Base-by-base conservation (phyloP, 2,113 vertebrate genomes). In the Narcine bancroftii region DNA sequence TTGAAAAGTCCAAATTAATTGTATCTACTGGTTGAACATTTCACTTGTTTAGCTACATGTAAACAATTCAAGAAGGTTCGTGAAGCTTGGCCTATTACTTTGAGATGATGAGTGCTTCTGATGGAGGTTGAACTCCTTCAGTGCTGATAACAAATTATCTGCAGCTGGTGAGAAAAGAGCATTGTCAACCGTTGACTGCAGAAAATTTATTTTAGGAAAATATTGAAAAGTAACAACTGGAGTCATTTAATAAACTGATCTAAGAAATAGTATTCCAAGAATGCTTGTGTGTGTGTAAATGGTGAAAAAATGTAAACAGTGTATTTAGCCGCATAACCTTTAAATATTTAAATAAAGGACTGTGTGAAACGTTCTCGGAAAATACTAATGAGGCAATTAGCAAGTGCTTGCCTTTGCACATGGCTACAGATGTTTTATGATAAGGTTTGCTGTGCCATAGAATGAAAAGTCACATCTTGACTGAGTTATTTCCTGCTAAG, bases 271-370 rank as follows among this genome's bases (percentile, higher is more conserved):
- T 91, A 69, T 3, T 69, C 89, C 69, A 39, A 45, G 65, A 5
- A 47, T 45, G 42, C 65, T n/a, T n/a, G n/a, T n/a, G n/a, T n/a
- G n/a, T n/a, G n/a, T n/a, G 17, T 33, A 91, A 69, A 29, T 33
- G 63, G 21, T 69, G 71, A 24, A 47, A 69, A 89, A 65, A 60
- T 66, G 56, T 10, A 69, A 69, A 47, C 71, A 71, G n/a, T 69
- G 89, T 24, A 47, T 91, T 69, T 69, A 47, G 24, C 24, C 11
- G 60, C 65, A 69, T 47, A 91, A 91, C 39, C 39, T 69, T 91
- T 69, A 91, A 91, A 91, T 91, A 91, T 69, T 91, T 91, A 91
- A 65, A 71, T 91, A 91, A 65, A 17, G 7, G 45, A 24, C 29
- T 42, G 26, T 47, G 7, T 91, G 71, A 91, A 91, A 71, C 71